These are phyloP conservation scores for Megaptera novaeangliae DNA, from an alignment of 2,113 vertebrate genomes.

Conservation along the genomic window DNA sequence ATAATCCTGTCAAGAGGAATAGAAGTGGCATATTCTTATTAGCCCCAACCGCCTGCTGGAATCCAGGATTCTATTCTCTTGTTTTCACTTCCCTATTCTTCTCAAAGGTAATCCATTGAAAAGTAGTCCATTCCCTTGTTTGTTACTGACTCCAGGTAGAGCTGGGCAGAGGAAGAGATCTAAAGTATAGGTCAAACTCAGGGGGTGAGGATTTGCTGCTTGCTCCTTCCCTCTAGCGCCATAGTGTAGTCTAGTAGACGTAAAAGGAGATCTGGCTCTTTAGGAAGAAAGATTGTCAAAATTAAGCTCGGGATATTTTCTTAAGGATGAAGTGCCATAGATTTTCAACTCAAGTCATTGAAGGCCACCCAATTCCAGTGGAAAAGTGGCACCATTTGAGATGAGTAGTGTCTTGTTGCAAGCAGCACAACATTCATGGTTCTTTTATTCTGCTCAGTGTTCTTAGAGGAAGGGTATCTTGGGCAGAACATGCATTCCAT, in stretches of 20 bases:
- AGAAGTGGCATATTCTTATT: slow-evolving; percentile 56
- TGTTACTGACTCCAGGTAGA: background rate
- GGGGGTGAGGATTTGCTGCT: background rate
- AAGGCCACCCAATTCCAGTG: background rate
- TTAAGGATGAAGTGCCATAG: background rate
- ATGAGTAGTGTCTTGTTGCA: background rate
- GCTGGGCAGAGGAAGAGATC: background rate
- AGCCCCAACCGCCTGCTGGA: slow-evolving; percentile 43
- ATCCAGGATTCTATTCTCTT: slow-evolving; percentile 38
- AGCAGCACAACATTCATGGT: background rate
- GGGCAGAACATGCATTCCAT: background rate
- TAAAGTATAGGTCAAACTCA: background rate
- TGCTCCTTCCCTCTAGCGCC: background rate
- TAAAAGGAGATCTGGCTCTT: background rate
- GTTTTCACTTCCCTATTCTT: background rate
- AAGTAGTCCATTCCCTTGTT: background rate
- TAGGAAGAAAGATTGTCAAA: background rate
- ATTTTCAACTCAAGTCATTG: background rate
- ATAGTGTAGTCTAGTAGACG: background rate
- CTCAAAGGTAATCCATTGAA: background rate
- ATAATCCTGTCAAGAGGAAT: slow-evolving; percentile 75
- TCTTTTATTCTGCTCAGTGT: background rate
- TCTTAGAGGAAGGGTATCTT: background rate
- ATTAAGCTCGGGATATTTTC: background rate
- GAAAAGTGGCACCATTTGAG: background rate